A percentile compares a stretch with the other conserved stretches of the same genome.
These are phyloP conservation scores for Siniperca knerii DNA, from an alignment of 2,113 vertebrate species.

Conservation along the genomic window DNA sequence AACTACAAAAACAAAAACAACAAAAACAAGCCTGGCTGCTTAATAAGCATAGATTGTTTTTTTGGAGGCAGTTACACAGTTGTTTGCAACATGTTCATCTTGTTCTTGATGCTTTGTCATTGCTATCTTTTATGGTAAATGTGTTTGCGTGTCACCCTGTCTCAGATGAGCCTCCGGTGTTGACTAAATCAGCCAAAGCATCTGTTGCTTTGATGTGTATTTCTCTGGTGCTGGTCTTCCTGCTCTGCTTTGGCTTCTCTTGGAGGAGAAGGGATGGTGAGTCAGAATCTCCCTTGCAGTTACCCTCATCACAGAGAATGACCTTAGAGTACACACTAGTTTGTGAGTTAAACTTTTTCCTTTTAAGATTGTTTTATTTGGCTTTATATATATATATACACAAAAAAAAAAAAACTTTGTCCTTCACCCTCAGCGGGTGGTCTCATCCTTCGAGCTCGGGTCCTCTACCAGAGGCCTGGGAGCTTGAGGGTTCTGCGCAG, in stretches of 20 bases:
- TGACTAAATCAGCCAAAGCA: conserved; percentile 85
- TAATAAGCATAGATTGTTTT: not conserved
- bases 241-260: conserved; percentile 87
- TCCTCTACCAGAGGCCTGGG: too few species aligned
- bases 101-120: not conserved
- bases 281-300: conserved; percentile 1
- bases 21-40: not conserved
- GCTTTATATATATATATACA: not conserved
- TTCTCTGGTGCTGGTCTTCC: conserved; percentile 83
- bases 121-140: too few species aligned
- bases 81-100: not conserved
- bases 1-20: not conserved
- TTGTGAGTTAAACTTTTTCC: not conserved
- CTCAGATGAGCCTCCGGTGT: conserved; percentile 69
- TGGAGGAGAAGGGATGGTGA: conserved; percentile 85
- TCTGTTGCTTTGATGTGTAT: conserved; percentile 86
- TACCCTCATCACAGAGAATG: not conserved
- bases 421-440: too few species aligned
- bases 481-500: too few species aligned
- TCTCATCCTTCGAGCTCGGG: too few species aligned
- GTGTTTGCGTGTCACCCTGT: not conserved
- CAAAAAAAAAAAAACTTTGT: too few species aligned
- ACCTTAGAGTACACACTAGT: not conserved
- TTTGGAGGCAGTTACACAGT: too few species aligned
- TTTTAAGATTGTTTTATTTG: not conserved